Evolutionary conservation across 2,888 invertebrate species (phyloP).

Genomic region (Drosophila demipolita): DNA sequence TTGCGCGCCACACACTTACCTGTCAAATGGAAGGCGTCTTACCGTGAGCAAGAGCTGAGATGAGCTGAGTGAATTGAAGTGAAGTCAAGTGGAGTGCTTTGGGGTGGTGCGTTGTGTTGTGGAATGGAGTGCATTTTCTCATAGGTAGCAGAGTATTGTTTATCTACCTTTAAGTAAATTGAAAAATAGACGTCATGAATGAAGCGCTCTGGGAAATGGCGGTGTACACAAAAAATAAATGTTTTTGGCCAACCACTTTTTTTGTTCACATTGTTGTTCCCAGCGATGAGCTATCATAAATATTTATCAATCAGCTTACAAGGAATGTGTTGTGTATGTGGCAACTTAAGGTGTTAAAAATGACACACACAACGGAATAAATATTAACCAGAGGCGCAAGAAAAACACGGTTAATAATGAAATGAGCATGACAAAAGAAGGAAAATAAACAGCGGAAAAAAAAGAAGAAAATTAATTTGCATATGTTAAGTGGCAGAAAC

Average conservation of each 20-base stretch:
- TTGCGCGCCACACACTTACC: constrained; percentile 32
- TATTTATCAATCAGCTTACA: constrained; percentile 65
- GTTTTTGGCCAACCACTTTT: constrained; percentile 35
- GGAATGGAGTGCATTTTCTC: constrained; percentile 37
- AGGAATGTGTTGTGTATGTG: constrained; percentile 1
- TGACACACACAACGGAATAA: constrained; percentile 43
- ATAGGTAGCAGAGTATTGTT: constrained; percentile 41
- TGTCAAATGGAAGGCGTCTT: constrained; percentile 47
- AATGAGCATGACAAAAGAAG: constrained; percentile 12
- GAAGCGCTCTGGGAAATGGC: constrained; percentile 29
- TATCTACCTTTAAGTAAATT: constrained; percentile 57
- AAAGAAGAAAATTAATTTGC: constrained; percentile 75
- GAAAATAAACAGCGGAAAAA: constrained; percentile 8
- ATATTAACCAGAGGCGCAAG: constrained; percentile 32
- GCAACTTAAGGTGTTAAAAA: constrained; percentile 70
- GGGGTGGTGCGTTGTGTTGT: neutral
- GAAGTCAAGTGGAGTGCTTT: neutral
- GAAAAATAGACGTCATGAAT: constrained; percentile 53
- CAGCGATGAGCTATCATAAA: constrained; percentile 44
- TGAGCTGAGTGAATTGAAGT: constrained; percentile 10
- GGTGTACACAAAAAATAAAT: neutral
- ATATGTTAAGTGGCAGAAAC: constrained; percentile 81
- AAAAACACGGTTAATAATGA: constrained; percentile 38
- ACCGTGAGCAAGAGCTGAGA: constrained; percentile 12
- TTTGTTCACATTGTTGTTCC: constrained; percentile 27